Conservation (phyloP, 2,113 vertebrate species). For the Hippocampus comes region DNA sequence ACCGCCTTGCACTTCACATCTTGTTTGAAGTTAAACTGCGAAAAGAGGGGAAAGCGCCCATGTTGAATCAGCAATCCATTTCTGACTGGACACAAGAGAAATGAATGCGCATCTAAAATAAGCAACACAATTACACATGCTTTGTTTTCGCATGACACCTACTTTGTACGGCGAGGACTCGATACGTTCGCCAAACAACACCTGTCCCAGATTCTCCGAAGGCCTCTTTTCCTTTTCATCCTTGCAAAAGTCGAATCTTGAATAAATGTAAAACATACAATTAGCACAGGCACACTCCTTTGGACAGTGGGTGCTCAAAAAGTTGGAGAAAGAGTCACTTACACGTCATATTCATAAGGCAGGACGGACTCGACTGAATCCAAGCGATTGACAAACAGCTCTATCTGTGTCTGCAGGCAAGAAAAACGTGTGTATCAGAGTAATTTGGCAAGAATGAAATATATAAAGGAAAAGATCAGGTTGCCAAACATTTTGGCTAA, state of each 20-base stretch:
- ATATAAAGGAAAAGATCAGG: not conserved
- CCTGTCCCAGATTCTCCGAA: constrained; percentile 97
- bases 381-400: constrained; percentile 95
- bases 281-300: not conserved
- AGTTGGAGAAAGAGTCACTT: constrained; percentile 62
- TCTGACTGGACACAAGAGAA: not conserved
- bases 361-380: constrained; percentile 99
- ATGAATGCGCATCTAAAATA: not conserved
- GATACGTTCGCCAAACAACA: constrained; percentile 96
- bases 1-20: constrained; percentile 54
- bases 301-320: not conserved
- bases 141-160: not conserved
- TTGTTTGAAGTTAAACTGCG: constrained; percentile 68
- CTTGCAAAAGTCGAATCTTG: constrained; percentile 96
- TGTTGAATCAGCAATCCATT: not conserved
- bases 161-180: constrained; percentile 97
- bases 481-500: not conserved
- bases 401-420: constrained; percentile 78
- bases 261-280: not conserved
- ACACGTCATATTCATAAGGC: constrained; percentile 96
- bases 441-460: not conserved
- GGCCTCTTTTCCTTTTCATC: constrained; percentile 83
- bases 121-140: not conserved
- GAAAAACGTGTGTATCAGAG: not conserved
- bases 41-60: not conserved